Conservation (phyloP, 2,888 invertebrate genomes). For the Sceliomorpha sp. region DNA sequence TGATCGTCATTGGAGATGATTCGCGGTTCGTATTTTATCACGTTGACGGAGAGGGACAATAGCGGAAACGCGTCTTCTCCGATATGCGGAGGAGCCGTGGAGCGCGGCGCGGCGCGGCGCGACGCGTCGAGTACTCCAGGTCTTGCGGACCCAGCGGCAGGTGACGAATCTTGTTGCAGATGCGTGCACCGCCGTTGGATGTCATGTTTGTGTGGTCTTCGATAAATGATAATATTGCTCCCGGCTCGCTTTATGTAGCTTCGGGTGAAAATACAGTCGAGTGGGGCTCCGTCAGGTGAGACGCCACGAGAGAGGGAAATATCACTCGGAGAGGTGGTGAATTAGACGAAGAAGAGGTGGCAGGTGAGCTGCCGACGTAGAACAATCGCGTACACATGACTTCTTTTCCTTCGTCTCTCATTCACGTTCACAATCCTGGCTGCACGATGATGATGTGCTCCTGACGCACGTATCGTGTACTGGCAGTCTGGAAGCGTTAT, state of each 20-base stretch:
- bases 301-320: constrained; percentile 48
- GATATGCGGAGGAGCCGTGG: too few relatives aligned
- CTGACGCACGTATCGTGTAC: too few relatives aligned
- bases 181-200: constrained; percentile 49
- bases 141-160: constrained; percentile 6
- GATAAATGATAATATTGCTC: constrained; percentile 53
- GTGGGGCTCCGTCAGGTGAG: constrained; percentile 52
- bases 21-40: background rate
- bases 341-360: constrained; percentile 42
- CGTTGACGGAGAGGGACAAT: background rate
- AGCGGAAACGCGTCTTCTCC: background rate
- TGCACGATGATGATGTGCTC: too few relatives aligned
- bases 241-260: constrained; percentile 40
- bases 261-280: constrained; percentile 50
- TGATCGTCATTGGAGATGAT: constrained; percentile 21
- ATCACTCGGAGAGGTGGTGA: constrained; percentile 47
- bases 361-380: constrained; percentile 22
- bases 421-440: constrained; percentile 1
- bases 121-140: constrained; percentile 10
- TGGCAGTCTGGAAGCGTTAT: too few relatives aligned
- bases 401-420: background rate
- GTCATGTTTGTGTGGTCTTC: constrained; percentile 60
- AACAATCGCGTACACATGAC: constrained; percentile 23
- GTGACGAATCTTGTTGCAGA: constrained; percentile 35
- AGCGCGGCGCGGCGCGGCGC: too few relatives aligned